phyloP scores from a whole-genome alignment of 2,797 vertebrate species.

The Kryptolebias ocellatus region DNA sequence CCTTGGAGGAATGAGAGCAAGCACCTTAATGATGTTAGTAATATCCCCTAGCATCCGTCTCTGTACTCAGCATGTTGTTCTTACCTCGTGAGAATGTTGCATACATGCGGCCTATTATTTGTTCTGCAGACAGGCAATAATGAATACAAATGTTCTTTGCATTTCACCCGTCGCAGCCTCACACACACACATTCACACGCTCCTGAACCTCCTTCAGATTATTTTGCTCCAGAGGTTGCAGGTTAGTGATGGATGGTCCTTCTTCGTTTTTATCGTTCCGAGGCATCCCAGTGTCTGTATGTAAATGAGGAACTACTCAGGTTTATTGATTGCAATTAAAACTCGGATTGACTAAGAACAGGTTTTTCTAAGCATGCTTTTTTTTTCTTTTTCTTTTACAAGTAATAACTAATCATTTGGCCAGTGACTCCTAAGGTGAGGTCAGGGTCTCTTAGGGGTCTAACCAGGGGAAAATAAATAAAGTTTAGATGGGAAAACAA shows the following conservation, averaged over 20 bases:
- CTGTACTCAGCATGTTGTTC: slow-evolving; percentile 44
- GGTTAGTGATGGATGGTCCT: slow-evolving; percentile 29
- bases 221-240: slow-evolving; percentile 18
- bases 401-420: neutral
- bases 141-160: slow-evolving; percentile 71
- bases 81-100: slow-evolving; percentile 15
- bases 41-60: slow-evolving; percentile 60
- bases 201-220: slow-evolving; percentile 26
- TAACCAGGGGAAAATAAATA: neutral
- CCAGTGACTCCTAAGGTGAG: neutral
- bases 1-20: slow-evolving; percentile 8
- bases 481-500: neutral
- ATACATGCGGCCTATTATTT: slow-evolving; percentile 47
- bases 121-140: slow-evolving; percentile 62
- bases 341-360: neutral
- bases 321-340: slow-evolving; percentile 28
- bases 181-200: slow-evolving; percentile 20
- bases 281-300: slow-evolving; percentile 2
- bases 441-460: neutral
- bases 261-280: slow-evolving; percentile 28
- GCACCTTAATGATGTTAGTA: slow-evolving; percentile 56
- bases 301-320: slow-evolving; percentile 6
- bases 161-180: slow-evolving; percentile 43
- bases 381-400: neutral
- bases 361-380: neutral